Base-by-base conservation (phyloP, 2,113 vertebrate genomes). In the Hippocampus comes region DNA sequence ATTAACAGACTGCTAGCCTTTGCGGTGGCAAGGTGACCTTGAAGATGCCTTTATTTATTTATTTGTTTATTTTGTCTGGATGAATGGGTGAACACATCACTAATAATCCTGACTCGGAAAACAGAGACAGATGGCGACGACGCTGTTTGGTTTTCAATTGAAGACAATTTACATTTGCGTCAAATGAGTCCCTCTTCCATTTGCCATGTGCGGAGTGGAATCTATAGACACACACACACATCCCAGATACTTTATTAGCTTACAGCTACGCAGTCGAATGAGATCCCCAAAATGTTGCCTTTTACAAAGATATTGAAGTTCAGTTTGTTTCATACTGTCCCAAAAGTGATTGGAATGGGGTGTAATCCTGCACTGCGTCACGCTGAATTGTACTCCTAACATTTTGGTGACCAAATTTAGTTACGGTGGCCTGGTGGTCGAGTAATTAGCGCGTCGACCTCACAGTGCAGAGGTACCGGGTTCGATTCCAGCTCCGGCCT, bases 1-100 rank as follows among this genome's bases (percentile, higher is more conserved):
- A 68, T 78, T 87, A 76, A 25, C 76, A 34, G 70, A 70, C 51
- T 38, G 72, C 63, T 73, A 51, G 73, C 79, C 73, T 78, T 78
- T 55, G 73, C 30, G 11, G 66, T 55, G 72, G 70, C 55, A 59
- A 57, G 66, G 25, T 73, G 53, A 73, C 76, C 66, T 64, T 57
- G 51, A 34, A 59, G 57, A 38, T 38, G 34, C 1, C 0, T 38
- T 38, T 38, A 38, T 38, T 38, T 38, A 38, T 38, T 38, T 38
- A 18, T 17, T 41, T 41, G 18, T 30, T 27, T 9, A 57, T 10
- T 69, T 18, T 63, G 25, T 60, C 20, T 43, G 23, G 48, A 67
- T 49, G 57, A 43, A 30, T 46, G 49, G 15, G 42, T 23, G 63
- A 43, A 9, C 63, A 42, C 38, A 42, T 64, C 38, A 42, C 63